Percentiles rank a stretch among this genome's conserved stretches.
Conservation (phyloP, 2,888 invertebrate species). For the Dendrolimus pini region DNA sequence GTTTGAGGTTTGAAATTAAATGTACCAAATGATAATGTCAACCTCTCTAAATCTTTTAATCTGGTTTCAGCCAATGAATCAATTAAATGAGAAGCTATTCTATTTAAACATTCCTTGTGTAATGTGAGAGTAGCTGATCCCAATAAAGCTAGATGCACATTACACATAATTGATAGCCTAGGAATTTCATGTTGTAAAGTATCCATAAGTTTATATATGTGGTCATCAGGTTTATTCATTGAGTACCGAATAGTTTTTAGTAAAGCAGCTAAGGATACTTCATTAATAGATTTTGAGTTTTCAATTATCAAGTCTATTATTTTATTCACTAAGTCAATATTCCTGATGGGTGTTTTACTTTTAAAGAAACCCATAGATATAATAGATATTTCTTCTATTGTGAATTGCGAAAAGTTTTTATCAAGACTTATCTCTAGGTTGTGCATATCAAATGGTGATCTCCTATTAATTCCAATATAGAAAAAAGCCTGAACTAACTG, state of each 20-base stretch:
- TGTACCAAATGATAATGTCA: constrained; percentile 78
- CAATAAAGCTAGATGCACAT: constrained; percentile 80
- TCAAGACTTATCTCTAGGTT: constrained; percentile 79
- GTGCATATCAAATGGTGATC: constrained; percentile 75
- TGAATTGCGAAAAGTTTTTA: constrained; percentile 70
- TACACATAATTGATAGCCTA: constrained; percentile 76
- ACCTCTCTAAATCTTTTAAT: constrained; percentile 86
- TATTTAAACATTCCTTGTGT: constrained; percentile 46
- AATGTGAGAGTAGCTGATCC: constrained; percentile 68
- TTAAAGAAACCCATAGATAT: constrained; percentile 88
- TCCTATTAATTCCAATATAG: constrained; percentile 78
- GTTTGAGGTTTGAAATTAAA: constrained; percentile 76
- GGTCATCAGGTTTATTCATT: constrained; percentile 52
- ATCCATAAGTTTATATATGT: constrained; percentile 71
- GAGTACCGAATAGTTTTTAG: constrained; percentile 81
- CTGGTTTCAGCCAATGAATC: constrained; percentile 65
- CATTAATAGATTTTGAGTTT: constrained; percentile 73
- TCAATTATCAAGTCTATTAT: constrained; percentile 71
- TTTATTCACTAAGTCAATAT: constrained; percentile 54
- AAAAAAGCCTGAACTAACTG: constrained; percentile 83
- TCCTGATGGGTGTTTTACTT: constrained; percentile 79
- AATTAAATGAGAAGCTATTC: constrained; percentile 70
- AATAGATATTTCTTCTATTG: constrained; percentile 81
- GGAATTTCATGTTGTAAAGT: constrained; percentile 71
- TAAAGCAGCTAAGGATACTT: constrained; percentile 80